These are phyloP conservation scores for Venturia canescens DNA, from an alignment of 1,140 invertebrate genomes.

Conservation along the genomic window DNA sequence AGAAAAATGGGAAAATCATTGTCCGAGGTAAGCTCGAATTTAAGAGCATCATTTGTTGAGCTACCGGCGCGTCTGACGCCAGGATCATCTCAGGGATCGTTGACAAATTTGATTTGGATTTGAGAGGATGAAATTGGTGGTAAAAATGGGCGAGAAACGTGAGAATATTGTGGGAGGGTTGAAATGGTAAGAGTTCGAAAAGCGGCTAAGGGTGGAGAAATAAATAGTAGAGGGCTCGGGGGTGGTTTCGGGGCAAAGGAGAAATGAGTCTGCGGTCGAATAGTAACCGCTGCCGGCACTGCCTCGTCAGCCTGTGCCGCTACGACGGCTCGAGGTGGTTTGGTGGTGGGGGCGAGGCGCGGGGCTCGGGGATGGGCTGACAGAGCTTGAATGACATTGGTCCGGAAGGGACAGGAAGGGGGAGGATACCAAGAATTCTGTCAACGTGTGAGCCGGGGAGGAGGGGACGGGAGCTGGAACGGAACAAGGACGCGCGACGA, in stretches of 20 bases:
- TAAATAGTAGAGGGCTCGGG: neutral
- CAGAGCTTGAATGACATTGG: slow-evolving; percentile 27
- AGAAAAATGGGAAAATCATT: no score
- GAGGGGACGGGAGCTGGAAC: neutral
- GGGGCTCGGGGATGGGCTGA: slow-evolving; percentile 5
- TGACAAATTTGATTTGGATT: no score
- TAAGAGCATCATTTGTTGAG: no score
- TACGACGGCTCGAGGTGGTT: neutral
- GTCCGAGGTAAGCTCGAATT: no score
- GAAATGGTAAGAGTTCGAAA: neutral
- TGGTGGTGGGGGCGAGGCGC: neutral
- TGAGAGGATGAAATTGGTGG: no score
- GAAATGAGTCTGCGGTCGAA: slow-evolving; percentile 18
- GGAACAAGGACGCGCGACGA: neutral
- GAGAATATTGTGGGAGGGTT: no score
- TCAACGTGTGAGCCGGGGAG: neutral
- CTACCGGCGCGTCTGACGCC: no score
- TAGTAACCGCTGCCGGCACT: slow-evolving; percentile 29
- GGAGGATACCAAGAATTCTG: neutral
- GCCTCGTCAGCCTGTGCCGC: neutral
- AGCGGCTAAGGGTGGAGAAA: neutral
- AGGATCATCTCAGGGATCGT: no score
- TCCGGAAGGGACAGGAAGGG: neutral
- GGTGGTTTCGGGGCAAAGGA: neutral
- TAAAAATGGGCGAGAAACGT: no score